A percentile compares a stretch with the other conserved stretches of the same genome.
Conservation (phyloP, 2,113 vertebrate genomes). For the Pangasianodon hypophthalmus region DNA sequence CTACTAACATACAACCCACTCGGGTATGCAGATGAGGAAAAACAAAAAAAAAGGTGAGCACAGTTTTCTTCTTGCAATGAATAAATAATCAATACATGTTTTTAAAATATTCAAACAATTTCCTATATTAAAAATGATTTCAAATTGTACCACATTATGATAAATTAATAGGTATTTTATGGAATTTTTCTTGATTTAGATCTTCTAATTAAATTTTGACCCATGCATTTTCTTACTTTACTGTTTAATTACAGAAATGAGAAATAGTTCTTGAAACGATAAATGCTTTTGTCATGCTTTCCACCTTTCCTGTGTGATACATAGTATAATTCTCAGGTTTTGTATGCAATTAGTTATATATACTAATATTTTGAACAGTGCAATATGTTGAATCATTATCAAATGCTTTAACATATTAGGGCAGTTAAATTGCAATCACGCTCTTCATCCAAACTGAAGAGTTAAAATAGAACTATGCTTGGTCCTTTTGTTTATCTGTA, state of each 20-base stretch:
- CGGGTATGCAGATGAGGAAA: neutral
- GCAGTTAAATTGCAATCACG: conserved; percentile 2
- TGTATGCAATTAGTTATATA: neutral
- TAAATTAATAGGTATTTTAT: neutral
- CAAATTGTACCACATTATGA: neutral
- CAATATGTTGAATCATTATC: neutral
- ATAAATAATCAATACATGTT: neutral
- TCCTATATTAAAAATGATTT: neutral
- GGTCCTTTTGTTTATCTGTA: conserved; percentile 59
- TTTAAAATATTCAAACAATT: conserved; percentile 1
- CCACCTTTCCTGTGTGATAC: neutral
- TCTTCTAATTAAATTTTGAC: conserved; percentile 1
- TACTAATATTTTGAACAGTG: neutral
- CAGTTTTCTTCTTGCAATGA: conserved; percentile 4
- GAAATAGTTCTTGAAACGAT: neutral
- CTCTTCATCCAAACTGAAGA: conserved; percentile 47
- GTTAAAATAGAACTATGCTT: conserved; percentile 55
- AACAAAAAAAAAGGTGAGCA: neutral
- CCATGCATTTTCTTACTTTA: conserved; percentile 6
- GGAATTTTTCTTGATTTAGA: conserved; percentile 6
- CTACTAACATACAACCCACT: conserved; percentile 19
- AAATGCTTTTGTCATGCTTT: conserved; percentile 8
- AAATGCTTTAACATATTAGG: conserved; percentile 26
- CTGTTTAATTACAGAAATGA: neutral
- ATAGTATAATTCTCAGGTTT: conserved; percentile 3